Base-by-base conservation (phyloP, 1,140 invertebrate genomes). In the Eulimnadia texana region DNA sequence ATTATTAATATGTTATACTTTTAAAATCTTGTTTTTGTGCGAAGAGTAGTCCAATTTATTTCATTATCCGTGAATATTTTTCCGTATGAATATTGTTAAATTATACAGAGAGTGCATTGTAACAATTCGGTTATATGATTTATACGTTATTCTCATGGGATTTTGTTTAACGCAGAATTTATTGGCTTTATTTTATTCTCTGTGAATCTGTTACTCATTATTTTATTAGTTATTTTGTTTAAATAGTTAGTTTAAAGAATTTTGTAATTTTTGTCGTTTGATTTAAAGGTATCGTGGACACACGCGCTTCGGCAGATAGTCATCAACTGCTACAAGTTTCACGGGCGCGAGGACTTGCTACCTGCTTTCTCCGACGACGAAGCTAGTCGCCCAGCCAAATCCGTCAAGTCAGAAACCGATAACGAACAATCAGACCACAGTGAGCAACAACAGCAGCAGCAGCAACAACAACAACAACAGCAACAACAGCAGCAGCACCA, bases 251-350 rank as follows among this genome's bases (percentile, higher is more conserved):
- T 42, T 16, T 42, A 42, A 42, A 9, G 33, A 9, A 42, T 9
- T 16, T 6, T 16, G 33, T 6, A 57, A 29, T 49, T 24, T 0
- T 61, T 56, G 42, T 16, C 11, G n/a, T 24, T 28, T 51, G n/a
- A 20, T 16, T 57, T 53, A 0, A 74, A 96, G 91, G 93, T 97
- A 67, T 96, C 93, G 28, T 98, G 94, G 93, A 98, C 94, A 13
- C 91, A 96, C 73, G 93, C 93, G n/a, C 76, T 98, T 59, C 78
- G 94, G 23, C 91, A 96, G 76, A 97, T 97, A 67, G 93, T 98
- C 50, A 92, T 95, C 70, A 97, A 97, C 76, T 98, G 94, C 76
- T 98, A 98, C 77, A 95, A 94, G 77, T 95, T 92, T 76, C 94
- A 98, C 76, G 92, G 91, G 1, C 79, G 94, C 67, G 93, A 97